phyloP scores from a whole-genome alignment of 2,888 invertebrate species.

The Embidobia sp. region DNA sequence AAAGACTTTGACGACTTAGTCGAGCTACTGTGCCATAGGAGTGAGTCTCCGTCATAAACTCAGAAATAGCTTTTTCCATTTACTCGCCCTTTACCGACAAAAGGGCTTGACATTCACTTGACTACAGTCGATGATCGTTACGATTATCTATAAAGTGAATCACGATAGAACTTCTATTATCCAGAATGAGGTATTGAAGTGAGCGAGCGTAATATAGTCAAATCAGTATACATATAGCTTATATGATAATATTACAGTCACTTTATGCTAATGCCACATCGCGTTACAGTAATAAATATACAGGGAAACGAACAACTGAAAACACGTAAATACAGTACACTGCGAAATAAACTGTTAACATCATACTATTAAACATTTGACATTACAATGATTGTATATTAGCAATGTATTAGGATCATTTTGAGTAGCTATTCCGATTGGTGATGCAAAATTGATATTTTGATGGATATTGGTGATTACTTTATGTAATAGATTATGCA shows the following conservation, averaged over 20 bases:
- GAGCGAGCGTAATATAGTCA: constrained; percentile 34
- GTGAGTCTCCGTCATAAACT: constrained; percentile 75
- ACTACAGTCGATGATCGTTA: constrained; percentile 75
- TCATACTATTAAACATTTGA: too few species aligned
- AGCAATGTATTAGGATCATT: too few species aligned
- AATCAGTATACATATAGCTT: constrained; percentile 27
- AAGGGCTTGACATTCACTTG: constrained; percentile 78
- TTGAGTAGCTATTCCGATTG: too few species aligned
- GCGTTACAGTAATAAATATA: too few species aligned
- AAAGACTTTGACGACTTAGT: constrained; percentile 81
- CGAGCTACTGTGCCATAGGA: constrained; percentile 70
- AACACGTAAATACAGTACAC: too few species aligned
- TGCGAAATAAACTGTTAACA: too few species aligned
- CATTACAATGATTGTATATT: too few species aligned
- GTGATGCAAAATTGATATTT: too few species aligned
- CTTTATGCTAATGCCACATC: neutral
- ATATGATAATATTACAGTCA: constrained; percentile 8
- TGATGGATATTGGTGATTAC: too few species aligned
- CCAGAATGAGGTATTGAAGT: constrained; percentile 38
- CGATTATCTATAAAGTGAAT: constrained; percentile 65
- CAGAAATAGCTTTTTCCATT: constrained; percentile 70
- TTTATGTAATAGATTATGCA: too few species aligned
- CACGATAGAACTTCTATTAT: constrained; percentile 50
- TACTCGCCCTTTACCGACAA: constrained; percentile 71
- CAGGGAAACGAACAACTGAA: too few species aligned